These are phyloP conservation scores for Ophiothrix spiculata DNA, from an alignment of 35 echinoderm and acorn worm species.

Conservation along the genomic window DNA sequence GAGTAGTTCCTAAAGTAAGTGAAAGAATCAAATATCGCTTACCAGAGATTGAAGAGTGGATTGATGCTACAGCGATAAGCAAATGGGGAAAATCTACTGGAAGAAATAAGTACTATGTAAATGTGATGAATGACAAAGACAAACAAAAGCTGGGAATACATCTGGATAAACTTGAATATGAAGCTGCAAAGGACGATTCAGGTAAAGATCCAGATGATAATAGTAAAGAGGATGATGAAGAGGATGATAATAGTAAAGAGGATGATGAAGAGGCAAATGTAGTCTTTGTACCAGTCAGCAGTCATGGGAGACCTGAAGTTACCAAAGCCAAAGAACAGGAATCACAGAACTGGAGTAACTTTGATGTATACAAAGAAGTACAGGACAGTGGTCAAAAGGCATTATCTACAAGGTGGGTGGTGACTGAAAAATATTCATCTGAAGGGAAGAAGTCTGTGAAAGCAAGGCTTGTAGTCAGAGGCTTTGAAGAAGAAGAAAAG, in stretches of 20 bases:
- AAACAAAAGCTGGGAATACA: neutral
- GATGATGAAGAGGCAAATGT: neutral
- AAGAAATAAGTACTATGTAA: conserved; percentile 18
- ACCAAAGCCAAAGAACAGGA: neutral
- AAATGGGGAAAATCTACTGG: conserved; percentile 1
- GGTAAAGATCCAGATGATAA: neutral
- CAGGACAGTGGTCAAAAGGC: neutral
- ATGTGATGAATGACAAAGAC: neutral
- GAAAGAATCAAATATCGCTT: neutral
- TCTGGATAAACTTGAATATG: neutral
- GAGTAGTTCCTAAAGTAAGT: neutral
- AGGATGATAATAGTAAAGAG: neutral
- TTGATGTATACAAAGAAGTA: conserved; percentile 31
- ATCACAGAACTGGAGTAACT: conserved; percentile 31
- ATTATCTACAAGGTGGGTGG: conserved; percentile 22
- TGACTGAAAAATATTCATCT: conserved; percentile 15
- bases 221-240: neutral
- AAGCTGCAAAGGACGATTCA: neutral
- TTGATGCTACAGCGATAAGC: neutral
- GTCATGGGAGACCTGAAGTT: neutral
- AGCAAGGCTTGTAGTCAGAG: neutral
- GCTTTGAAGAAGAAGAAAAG: conserved; percentile 9
- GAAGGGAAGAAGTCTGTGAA: neutral
- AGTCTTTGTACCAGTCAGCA: neutral
- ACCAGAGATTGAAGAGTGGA: conserved; percentile 11